Base-by-base conservation (phyloP, 1,140 invertebrate genomes). In the Chironomus striatipennis region DNA sequence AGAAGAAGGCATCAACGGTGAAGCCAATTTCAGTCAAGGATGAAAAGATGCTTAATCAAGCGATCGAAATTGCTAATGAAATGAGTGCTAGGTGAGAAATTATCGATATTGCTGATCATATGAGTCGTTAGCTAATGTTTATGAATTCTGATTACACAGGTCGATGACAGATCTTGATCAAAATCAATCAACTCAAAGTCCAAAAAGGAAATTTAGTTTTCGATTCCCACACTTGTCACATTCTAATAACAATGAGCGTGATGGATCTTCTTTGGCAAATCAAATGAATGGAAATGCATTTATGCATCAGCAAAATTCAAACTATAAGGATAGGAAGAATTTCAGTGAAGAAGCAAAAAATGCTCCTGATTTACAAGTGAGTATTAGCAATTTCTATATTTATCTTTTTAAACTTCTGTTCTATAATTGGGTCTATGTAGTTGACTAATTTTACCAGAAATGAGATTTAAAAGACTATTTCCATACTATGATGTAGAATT, bases 21-120 rank as follows among this genome's bases (percentile, higher is more conserved):
- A 98, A 98, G 82, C 93, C 92, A 12, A 97, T 98, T 83, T 98
- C 96, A 20, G 92, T 94, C 0, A 91, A 95, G 75, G 96, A 98
- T 82, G 89, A 96, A 80, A 93, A 91, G 80, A 95, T 93, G n/a
- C 85, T 98, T 42, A 95, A 98, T 77, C 92, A 92, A 67, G 96
- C 96, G 6, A 97, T 98, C 76, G 94, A 93, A 42, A 87, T 97
- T 83, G 95, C 95, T 21, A 96, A 96, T 84, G 95, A 98, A 83
- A 87, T 98, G 74, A 95, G 93, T 42, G 90, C 89, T 73, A 90
- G 89, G 86, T 87, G 0, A 42, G 42, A 10, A 43, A 72, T 74
- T 18, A n/a, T 72, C 2, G 12, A 73, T 6, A 15, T 0, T 43
- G 74, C 21, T 57, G 57, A 18, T 42, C 5, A 74, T n/a, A 5